These are phyloP conservation scores for Sciurus vulgaris DNA, from an alignment of 2,797 vertebrate species.

Conservation along the genomic window DNA sequence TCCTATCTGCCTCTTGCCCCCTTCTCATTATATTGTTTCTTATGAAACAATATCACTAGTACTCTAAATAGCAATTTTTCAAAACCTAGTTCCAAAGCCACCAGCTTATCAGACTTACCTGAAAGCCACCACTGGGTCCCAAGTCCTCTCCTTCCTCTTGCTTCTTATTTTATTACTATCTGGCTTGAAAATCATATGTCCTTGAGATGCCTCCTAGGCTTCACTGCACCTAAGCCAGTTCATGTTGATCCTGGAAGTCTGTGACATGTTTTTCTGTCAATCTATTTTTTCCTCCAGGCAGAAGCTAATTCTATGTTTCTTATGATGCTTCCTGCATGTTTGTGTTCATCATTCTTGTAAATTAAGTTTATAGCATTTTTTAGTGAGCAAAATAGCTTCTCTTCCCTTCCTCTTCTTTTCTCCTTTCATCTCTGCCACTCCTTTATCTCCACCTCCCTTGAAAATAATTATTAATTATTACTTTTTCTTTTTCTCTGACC, in stretches of 20 bases:
- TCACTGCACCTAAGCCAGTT: not conserved
- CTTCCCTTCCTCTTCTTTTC: not conserved
- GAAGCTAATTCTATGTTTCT: conserved; percentile 45
- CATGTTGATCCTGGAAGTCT: not conserved
- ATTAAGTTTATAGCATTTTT: conserved; percentile 44
- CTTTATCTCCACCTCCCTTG: not conserved
- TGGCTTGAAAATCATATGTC: not conserved
- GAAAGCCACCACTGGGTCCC: not conserved
- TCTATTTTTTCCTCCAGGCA: conserved; percentile 30
- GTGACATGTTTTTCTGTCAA: not conserved
- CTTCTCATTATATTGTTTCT: not conserved
- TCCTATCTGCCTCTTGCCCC: not conserved
- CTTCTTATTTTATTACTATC: not conserved
- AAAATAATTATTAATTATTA: conserved; percentile 28
- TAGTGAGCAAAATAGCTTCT: not conserved
- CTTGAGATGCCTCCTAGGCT: not conserved
- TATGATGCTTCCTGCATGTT: not conserved
- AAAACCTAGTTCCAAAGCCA: not conserved
- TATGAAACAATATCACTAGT: not conserved
- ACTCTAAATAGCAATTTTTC: conserved; percentile 9
- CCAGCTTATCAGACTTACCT: conserved; percentile 43
- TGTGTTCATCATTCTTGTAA: not conserved
- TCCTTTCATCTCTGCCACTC: not conserved
- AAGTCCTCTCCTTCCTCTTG: not conserved
- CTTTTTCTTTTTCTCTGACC: conserved; percentile 6